phyloP scores from a whole-genome alignment of 2,113 vertebrate species.

The Pseudorectes ferrugineus region DNA sequence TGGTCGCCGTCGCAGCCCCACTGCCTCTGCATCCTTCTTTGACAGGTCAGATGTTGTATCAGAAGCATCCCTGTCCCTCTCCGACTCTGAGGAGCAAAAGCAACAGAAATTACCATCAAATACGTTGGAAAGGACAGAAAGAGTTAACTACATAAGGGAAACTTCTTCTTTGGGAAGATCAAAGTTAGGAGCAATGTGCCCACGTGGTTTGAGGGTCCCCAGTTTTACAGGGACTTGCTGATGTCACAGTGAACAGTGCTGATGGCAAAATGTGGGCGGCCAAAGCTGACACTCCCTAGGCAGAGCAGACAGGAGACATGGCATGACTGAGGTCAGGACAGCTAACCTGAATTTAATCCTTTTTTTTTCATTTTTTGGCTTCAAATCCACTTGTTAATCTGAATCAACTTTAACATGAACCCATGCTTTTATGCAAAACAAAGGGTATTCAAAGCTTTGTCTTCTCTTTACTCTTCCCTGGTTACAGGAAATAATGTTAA shows the following conservation, averaged over 20 bases:
- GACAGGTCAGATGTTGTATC: constrained; percentile 79
- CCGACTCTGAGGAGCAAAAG: constrained; percentile 59
- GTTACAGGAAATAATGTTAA: neutral
- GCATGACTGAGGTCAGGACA: neutral
- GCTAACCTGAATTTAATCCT: neutral
- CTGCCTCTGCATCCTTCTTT: constrained; percentile 81
- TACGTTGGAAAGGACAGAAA: neutral
- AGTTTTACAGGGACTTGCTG: neutral
- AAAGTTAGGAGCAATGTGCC: neutral
- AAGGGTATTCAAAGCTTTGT: neutral
- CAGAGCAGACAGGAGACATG: neutral
- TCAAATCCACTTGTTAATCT: neutral
- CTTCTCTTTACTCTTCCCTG: neutral
- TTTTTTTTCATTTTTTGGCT: neutral
- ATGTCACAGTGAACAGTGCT: neutral
- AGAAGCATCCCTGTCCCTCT: constrained; percentile 71
- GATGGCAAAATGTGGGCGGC: neutral
- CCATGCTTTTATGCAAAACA: neutral
- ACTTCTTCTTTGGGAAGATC: neutral
- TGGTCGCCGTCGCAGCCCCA: constrained; percentile 78
- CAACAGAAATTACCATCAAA: neutral
- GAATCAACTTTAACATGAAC: neutral
- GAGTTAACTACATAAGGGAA: neutral
- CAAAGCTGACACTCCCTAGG: neutral
- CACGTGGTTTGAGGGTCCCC: neutral